Evolutionary conservation across 64 coral and sea anemone genomes (phyloP).

Genomic region (Platygyra sinensis): DNA sequence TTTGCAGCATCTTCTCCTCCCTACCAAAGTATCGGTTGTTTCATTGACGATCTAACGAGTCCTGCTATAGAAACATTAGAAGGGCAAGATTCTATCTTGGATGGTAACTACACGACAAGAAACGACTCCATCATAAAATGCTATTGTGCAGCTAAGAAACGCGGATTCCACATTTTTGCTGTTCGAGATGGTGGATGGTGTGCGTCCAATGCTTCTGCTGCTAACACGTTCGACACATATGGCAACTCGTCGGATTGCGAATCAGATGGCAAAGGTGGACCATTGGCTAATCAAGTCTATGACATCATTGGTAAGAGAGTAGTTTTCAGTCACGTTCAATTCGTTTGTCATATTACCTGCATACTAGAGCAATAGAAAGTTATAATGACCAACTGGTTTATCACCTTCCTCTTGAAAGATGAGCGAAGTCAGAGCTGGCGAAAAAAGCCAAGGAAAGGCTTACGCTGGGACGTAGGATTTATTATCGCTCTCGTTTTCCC

Average conservation of each 20-base stretch:
- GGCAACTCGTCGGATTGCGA: not conserved
- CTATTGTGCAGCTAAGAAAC: not conserved
- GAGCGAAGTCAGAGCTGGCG: too few relatives aligned
- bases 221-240: constrained; percentile 1
- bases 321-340: too few relatives aligned
- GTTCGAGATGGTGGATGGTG: constrained; percentile 4
- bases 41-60: too few relatives aligned
- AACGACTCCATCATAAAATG: not conserved
- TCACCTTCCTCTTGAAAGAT: too few relatives aligned
- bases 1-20: too few relatives aligned
- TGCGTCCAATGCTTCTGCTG: not conserved
- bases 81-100: not conserved
- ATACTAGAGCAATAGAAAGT: too few relatives aligned
- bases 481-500: too few relatives aligned
- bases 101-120: not conserved
- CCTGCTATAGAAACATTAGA: not conserved
- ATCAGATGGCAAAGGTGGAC: not conserved
- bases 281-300: constrained; percentile 16
- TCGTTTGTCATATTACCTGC: too few relatives aligned
- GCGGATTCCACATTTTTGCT: not conserved
- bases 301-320: not conserved
- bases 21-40: too few relatives aligned
- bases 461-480: too few relatives aligned
- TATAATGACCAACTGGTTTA: too few relatives aligned
- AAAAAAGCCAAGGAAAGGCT: too few relatives aligned